Evolutionary conservation across 2,113 vertebrate genomes (phyloP), one percentile per base, ranked within the genome.

Genomic region (Choloepus hoffmanni): DNA sequence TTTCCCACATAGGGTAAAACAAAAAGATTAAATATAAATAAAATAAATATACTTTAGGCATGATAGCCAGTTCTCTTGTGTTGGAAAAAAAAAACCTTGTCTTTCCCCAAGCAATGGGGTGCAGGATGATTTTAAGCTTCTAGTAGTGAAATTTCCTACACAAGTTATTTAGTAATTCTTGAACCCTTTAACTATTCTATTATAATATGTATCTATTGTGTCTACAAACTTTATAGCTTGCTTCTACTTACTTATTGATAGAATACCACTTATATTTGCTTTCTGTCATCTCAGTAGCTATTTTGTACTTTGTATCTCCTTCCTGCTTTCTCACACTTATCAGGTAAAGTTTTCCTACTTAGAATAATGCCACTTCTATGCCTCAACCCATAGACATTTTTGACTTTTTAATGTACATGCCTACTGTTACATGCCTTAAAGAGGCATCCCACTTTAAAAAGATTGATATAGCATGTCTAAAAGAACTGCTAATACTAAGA

Each of bases 11-110:
- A 73, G 28, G 60, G 15, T 73, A 74, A 76, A 89, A 58, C 33
- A 85, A 94, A 87, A 84, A 92, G 21, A 77, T 91, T 89, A 79
- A 78, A 53, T 89, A 13, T 40, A 94, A 73, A 14, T n/a, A 65
- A 45, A 77, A 65, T 24, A 43, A 45, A 19, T 84, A 63, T 60
- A 50, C 24, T 95, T 92, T 74, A 87, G 24, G 13, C 14, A 14
- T n/a, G 6, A 62, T 68, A 50, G 5, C 79, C 65, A 92, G 9
- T 72, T 92, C n/a, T 95, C 19, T 96, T 85, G 15, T 65, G 43
- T 73, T n/a, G 85, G 78, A 77, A 10, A 50, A 50, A 7, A 7
- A 26, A 96, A 93, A 53, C 28, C 13, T 73, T 63, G 15, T 85
- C 4, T 90, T 77, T 84, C 70, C 30, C 53, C 55, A 90, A 26